These are phyloP conservation scores for Dicentrarchus labrax DNA, from an alignment of 2,113 vertebrate genomes.

Conservation along the genomic window DNA sequence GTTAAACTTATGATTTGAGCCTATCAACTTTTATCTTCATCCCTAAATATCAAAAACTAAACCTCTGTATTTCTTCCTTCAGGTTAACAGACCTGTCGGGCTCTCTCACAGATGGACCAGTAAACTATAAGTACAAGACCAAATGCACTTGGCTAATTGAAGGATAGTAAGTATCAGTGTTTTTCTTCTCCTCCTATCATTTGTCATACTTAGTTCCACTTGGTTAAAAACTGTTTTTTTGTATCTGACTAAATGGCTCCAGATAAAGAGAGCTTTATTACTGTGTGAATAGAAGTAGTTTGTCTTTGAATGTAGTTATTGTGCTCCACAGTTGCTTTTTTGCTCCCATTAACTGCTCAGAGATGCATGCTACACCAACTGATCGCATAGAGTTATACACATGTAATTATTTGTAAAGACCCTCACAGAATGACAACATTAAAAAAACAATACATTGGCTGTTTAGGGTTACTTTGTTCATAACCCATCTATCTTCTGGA, in stretches of 20 bases:
- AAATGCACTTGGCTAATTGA: constrained; percentile 99
- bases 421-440: background rate
- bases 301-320: constrained; percentile 14
- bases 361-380: background rate
- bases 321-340: background rate
- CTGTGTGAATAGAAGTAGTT: constrained; percentile 9
- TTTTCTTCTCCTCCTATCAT: background rate
- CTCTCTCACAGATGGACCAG: constrained; percentile 95
- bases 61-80: constrained; percentile 60
- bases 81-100: constrained; percentile 96
- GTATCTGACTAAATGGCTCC: background rate
- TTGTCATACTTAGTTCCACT: constrained; percentile 29
- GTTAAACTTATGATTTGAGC: background rate
- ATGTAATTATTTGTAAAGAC: background rate
- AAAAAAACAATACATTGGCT: background rate
- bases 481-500: background rate
- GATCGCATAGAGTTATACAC: background rate
- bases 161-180: constrained; percentile 92
- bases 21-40: background rate
- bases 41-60: background rate
- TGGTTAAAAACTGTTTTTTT: constrained; percentile 12
- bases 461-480: background rate
- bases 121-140: constrained; percentile 98
- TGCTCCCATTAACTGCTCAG: background rate
- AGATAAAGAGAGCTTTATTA: constrained; percentile 20